A percentile compares a stretch with the other conserved stretches of the same genome.
Conservation (phyloP, 2,797 vertebrate genomes). For the Anableps anableps region DNA sequence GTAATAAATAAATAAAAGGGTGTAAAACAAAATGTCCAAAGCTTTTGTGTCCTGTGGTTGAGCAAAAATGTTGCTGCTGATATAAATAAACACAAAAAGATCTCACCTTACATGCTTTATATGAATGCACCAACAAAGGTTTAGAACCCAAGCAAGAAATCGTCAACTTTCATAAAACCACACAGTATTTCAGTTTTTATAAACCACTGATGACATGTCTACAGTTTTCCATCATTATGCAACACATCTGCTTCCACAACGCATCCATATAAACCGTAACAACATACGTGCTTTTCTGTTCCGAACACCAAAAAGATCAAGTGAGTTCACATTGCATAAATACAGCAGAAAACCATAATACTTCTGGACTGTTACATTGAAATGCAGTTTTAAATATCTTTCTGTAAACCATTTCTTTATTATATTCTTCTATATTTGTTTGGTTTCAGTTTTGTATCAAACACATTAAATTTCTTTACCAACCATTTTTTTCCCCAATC, state of each 20-base stretch:
- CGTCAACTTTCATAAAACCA: conserved; percentile 26
- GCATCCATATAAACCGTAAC: conserved; percentile 16
- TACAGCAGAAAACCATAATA: conserved; percentile 35
- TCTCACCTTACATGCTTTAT: not conserved
- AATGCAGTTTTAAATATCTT: conserved; percentile 18
- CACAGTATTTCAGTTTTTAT: conserved; percentile 37
- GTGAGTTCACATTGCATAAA: conserved; percentile 33
- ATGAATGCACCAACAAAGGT: not conserved
- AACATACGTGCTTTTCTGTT: conserved; percentile 18
- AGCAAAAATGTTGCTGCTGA: conserved; percentile 8
- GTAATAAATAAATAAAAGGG: conserved; percentile 60
- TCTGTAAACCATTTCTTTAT: not conserved
- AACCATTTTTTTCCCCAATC: not conserved
- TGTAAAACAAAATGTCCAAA: conserved; percentile 46
- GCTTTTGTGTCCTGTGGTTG: conserved; percentile 22
- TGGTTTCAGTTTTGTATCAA: not conserved
- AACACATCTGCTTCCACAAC: conserved; percentile 41
- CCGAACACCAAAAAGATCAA: conserved; percentile 20
- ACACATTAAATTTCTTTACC: conserved; percentile 3
- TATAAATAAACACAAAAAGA: conserved; percentile 3
- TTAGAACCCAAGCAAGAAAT: not conserved
- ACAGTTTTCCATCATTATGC: conserved; percentile 52
- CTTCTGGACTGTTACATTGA: conserved; percentile 21
- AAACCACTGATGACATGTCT: conserved; percentile 33
- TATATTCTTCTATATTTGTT: not conserved